Evolutionary conservation across 2,797 vertebrate species (phyloP).

Genomic region (Masticophis lateralis): DNA sequence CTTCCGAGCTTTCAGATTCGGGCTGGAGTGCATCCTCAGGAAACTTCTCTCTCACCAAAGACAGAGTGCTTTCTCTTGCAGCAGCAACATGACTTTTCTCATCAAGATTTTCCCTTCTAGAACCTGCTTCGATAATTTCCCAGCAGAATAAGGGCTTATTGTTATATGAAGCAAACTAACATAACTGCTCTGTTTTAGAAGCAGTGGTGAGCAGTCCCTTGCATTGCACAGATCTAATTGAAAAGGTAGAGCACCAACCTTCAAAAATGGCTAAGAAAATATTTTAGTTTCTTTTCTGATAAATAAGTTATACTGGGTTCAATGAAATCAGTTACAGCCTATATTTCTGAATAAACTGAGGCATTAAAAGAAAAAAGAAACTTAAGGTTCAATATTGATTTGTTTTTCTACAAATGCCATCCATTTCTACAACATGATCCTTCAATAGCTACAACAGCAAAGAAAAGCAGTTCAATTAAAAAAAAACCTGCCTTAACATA

Average conservation of each 20-base stretch:
- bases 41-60: not conserved
- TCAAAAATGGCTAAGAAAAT: not conserved
- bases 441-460: not conserved
- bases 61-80: not conserved
- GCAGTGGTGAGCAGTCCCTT: not conserved
- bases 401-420: not conserved
- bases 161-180: not conserved
- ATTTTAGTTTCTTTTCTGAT: not conserved
- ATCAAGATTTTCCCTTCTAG: not conserved
- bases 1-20: not conserved
- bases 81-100: not conserved
- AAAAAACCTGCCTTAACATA: not conserved
- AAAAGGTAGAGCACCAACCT: not conserved
- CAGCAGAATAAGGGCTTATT: not conserved
- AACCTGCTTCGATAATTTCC: not conserved
- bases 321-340: not conserved
- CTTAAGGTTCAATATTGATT: constrained; percentile 3
- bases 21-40: not conserved
- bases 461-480: not conserved
- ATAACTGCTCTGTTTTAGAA: not conserved
- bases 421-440: not conserved
- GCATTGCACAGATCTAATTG: not conserved
- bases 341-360: constrained; percentile 43
- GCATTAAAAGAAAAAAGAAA: not conserved
- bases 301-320: not conserved